Conservation (phyloP, 2,888 invertebrate species). For the Galeopsomyia nigrocyanea region DNA sequence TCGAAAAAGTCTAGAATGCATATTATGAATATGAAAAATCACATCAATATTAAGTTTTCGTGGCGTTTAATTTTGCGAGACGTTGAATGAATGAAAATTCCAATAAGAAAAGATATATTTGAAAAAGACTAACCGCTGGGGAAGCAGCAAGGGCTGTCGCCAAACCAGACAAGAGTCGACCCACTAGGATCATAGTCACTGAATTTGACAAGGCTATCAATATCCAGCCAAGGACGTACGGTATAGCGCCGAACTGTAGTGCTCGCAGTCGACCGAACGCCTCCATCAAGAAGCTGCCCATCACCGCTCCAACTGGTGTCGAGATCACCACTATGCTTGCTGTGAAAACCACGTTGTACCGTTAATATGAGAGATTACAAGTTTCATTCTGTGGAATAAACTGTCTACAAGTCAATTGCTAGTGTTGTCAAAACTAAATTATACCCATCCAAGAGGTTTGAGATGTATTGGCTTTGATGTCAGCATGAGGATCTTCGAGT, state of each 20-base stretch:
- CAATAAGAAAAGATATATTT: no score
- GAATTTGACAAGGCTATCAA: conserved; percentile 71
- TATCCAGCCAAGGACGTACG: conserved; percentile 72
- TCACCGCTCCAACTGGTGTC: conserved; percentile 72
- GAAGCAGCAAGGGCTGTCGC: conserved; percentile 74
- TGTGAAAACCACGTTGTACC: conserved; percentile 59
- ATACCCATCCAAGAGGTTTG: conserved; percentile 73
- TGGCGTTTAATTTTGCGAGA: no score
- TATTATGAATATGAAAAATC: no score
- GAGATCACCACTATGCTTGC: conserved; percentile 73
- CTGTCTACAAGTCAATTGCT: no score
- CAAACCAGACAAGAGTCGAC: conserved; percentile 72
- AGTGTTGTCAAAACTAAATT: no score
- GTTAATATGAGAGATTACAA: no score
- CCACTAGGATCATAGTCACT: conserved; percentile 71
- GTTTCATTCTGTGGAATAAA: no score
- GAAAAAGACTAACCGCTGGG: conserved; percentile 68
- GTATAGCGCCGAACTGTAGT: conserved; percentile 72
- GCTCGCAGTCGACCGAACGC: conserved; percentile 72
- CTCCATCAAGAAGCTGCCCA: conserved; percentile 73
- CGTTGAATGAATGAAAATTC: no score
- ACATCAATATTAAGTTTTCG: no score
- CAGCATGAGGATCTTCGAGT: conserved; percentile 61
- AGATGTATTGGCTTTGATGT: conserved; percentile 61
- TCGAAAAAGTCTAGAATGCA: no score